Base-by-base conservation (phyloP, 2,888 invertebrate genomes). In the Orthosia gothica region DNA sequence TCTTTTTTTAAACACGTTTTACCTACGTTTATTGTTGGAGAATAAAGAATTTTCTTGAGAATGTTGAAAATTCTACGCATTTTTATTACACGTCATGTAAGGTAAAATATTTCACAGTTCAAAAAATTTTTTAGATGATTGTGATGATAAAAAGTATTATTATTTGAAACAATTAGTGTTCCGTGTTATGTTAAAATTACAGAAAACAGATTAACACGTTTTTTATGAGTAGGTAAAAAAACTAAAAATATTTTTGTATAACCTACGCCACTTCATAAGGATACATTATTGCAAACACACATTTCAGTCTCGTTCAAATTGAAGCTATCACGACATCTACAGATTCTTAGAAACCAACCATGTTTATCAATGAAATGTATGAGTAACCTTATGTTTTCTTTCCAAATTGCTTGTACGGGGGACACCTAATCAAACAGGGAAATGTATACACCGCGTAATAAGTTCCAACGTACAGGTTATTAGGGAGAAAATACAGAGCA, bases 371-470 rank as follows among this genome's bases (percentile, higher is more conserved):
- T 77, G 75, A 80, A 84, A 85, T 81, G 70, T 76, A 79, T 74
- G 70, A 76, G 63, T 68, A 68, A 66, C 40, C 63, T 47, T 26
- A 75, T 84, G 75, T 87, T 84, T 86, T 81, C 68, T 26, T 80
- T 77, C 61, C 70, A 79, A 84, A 88, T 85, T 82, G 82, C 71
- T 72, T 82, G 74, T 67, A 67, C 59, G 23, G 55, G 55, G 49
- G 64, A 78, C 76, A 82, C 65, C 57, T 82, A 82, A 84, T 86
- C 87, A 88, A 85, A 85, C 82, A 83, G 59, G 74, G 79, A 85
- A 82, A 84, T 76, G 65, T 70, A 63, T 66, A 54, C 65, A 11
- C 20, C 12, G 12, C 58, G 72, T 82, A 85, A 85, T 75, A 85
- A 71, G 76, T 73, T 76, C 61, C 62, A 40, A 55, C 70, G 61